These are phyloP conservation scores for Solea senegalensis DNA, from an alignment of 2,113 vertebrate genomes.

Conservation along the genomic window DNA sequence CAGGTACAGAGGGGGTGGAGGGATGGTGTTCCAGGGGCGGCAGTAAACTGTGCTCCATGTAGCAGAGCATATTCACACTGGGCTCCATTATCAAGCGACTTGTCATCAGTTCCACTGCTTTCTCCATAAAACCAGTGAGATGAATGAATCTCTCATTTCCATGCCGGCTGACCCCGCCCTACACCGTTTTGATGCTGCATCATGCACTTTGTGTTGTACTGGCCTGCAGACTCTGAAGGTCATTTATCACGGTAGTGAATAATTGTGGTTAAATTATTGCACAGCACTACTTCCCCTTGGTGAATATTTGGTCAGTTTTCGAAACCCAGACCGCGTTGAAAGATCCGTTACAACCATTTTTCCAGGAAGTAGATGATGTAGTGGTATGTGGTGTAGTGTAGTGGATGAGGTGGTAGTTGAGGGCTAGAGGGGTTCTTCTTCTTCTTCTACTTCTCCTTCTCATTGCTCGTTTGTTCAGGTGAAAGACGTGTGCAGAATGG, in stretches of 20 bases:
- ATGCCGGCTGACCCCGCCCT: background rate
- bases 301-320: no score
- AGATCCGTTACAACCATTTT: no score
- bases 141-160: constrained; percentile 22
- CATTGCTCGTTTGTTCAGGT: background rate
- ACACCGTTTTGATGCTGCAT: constrained; percentile 22
- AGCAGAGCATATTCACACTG: constrained; percentile 13
- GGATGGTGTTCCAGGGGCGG: background rate
- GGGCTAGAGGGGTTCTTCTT: no score
- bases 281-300: no score
- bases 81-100: constrained; percentile 21
- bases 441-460: background rate
- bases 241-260: constrained; percentile 41
- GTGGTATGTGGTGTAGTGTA: no score
- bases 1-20: constrained; percentile 14
- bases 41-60: constrained; percentile 8
- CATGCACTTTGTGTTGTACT: constrained; percentile 30
- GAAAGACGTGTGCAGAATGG: constrained; percentile 16
- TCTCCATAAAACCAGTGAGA: constrained; percentile 28
- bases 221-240: constrained; percentile 28
- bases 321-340: no score
- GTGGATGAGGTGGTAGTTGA: no score
- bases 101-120: constrained; percentile 16
- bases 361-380: no score
- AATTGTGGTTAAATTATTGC: no score